Evolutionary conservation across 2,797 vertebrate genomes (phyloP).

Genomic region (Clarias laeviceps): DNA sequence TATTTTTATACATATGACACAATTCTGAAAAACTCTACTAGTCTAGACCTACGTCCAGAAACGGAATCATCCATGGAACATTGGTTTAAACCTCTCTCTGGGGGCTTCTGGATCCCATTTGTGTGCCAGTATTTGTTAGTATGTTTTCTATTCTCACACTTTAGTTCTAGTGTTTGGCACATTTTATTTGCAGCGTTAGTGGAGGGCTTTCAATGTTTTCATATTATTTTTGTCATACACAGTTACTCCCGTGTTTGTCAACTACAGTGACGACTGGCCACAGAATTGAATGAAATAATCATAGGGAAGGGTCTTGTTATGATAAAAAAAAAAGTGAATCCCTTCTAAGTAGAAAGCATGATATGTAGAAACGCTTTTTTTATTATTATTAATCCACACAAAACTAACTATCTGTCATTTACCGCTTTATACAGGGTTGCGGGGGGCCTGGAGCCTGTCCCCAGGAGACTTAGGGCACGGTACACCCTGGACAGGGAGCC

Average conservation of each 20-base stretch:
- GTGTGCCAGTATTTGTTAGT: constrained; percentile 1
- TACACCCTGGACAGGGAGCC: too few relatives aligned
- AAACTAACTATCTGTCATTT: not conserved
- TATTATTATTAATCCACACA: not conserved
- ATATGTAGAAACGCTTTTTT: not conserved
- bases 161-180: not conserved
- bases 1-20: constrained; percentile 26
- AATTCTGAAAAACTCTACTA: constrained; percentile 4
- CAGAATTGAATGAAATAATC: not conserved
- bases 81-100: not conserved
- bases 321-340: not conserved
- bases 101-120: not conserved
- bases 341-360: not conserved
- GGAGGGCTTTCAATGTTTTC: not conserved
- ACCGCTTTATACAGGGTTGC: too few relatives aligned
- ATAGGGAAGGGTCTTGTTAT: not conserved
- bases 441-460: too few relatives aligned
- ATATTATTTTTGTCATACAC: constrained; percentile 6
- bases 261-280: not conserved
- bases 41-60: not conserved
- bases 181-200: not conserved
- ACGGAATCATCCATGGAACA: constrained; percentile 11
- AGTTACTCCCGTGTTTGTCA: not conserved
- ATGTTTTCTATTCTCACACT: not conserved
- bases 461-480: too few relatives aligned